Percentiles rank a stretch among this genome's conserved stretches.
These are phyloP conservation scores for Limnephilus lunatus DNA, from an alignment of 2,888 invertebrate genomes.

Conservation along the genomic window DNA sequence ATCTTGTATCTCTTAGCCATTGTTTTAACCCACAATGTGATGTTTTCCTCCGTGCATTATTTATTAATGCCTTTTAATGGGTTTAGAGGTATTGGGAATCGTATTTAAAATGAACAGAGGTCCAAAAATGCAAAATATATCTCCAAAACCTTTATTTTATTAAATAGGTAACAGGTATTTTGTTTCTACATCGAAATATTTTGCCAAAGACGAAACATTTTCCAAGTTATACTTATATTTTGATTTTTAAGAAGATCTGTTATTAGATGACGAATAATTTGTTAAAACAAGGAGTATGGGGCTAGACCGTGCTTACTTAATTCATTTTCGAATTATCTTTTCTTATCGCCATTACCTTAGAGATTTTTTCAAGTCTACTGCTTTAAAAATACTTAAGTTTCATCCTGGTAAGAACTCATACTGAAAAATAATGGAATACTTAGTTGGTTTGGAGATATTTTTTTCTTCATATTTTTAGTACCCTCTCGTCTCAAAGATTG, in stretches of 20 bases:
- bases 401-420: not conserved
- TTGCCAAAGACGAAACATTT: no score
- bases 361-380: no score
- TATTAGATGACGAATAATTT: no score
- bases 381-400: no score
- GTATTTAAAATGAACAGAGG: not conserved
- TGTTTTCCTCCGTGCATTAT: conserved; percentile 48
- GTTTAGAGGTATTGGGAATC: not conserved
- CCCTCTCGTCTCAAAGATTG: not conserved
- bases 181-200: not conserved
- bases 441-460: not conserved
- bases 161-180: not conserved
- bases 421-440: not conserved
- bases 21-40: conserved; percentile 34
- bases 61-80: not conserved
- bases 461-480: no score
- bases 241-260: no score
- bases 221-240: no score
- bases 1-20: conserved; percentile 32
- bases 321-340: no score
- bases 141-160: not conserved
- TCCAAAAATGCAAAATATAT: not conserved
- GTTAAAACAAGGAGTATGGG: no score
- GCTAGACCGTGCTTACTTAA: no score
- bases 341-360: no score